Evolutionary conservation across 2,113 vertebrate genomes (phyloP), one percentile per base, ranked within the genome.

Genomic region (Cinclus mexicanus): DNA sequence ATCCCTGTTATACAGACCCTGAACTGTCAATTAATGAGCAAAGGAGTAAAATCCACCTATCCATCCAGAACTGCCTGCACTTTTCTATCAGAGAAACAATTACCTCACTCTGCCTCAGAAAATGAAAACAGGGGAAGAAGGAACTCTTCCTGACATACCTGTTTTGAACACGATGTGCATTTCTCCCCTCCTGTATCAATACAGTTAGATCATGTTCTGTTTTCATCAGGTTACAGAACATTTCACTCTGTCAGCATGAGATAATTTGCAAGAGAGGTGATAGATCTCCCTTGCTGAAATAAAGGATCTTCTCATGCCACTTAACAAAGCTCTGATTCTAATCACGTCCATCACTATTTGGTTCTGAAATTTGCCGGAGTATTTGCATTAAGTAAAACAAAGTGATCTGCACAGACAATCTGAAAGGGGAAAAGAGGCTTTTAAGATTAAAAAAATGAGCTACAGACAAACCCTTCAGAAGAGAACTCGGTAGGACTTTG

Each of bases 301-400:
- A 70, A 90, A 96, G 84, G 65, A 71, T 83, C 94, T 94, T 94
- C 96, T 91, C 84, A 49, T 67, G 56, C 94, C 68, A 44, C 74
- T 95, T 93, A 94, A 55, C 89, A 88, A 70, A 96, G 67, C 86
- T 76, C 94, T 53, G 85, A 94, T 89, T 89, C 87, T 92, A 95
- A 97, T 94, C 95, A 91, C 67, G 75, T 63, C 91, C 90, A 42
- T 95, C 93, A 37, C 71, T 91, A 77, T 86, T 92, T 56, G 83
- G n/a, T 78, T 83, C 84, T 93, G 74, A 94, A 92, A 75, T 44
- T 25, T 63, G 37, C 74, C 78, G 92, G n/a, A 90, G 71, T 95
- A 96, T 95, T 97, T 96, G 93, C 94, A 83, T 84, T 64, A 90
- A 89, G 76, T 37, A 70, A 94, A 97, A 93, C 79, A 63, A 91